A percentile compares a stretch with the other conserved stretches of the same genome.
Conservation (phyloP, 1,140 invertebrate species). For the Anastatus disparis region DNA sequence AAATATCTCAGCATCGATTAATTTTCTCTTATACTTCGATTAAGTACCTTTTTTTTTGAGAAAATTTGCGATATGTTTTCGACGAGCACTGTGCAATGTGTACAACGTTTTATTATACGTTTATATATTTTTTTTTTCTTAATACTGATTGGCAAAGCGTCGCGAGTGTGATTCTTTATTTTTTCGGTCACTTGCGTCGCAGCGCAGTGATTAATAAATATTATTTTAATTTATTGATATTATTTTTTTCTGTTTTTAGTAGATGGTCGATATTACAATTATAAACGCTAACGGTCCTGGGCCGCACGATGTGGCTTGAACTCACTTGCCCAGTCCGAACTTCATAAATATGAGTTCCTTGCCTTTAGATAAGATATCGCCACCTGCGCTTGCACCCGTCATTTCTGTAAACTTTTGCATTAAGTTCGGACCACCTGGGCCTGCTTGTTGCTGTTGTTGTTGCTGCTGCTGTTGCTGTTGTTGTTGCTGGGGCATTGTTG, state of each 20-base stretch:
- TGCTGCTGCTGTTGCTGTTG: conserved; percentile 61
- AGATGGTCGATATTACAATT: not conserved
- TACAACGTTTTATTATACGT: conserved; percentile 42
- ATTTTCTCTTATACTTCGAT: too few relatives aligned
- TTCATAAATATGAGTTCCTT: conserved; percentile 93
- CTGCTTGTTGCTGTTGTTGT: conserved; percentile 56
- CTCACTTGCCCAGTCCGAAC: conserved; percentile 80
- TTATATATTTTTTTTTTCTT: too few relatives aligned
- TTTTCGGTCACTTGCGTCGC: too few relatives aligned
- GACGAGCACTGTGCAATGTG: conserved; percentile 45
- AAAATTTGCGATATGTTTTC: conserved; percentile 49
- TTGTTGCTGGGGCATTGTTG: conserved; percentile 60
- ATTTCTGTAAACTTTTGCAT: conserved; percentile 87
- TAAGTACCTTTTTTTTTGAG: too few relatives aligned
- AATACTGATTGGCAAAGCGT: conserved; percentile 38
- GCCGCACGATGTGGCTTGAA: conserved; percentile 23
- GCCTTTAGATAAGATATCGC: conserved; percentile 87
- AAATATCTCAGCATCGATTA: too few relatives aligned
- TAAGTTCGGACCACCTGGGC: conserved; percentile 72
- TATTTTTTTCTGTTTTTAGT: too few relatives aligned
- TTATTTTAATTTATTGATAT: too few relatives aligned
- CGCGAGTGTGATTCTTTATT: too few relatives aligned
- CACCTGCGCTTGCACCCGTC: conserved; percentile 77
- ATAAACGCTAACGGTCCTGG: not conserved
- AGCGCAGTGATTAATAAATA: not conserved